Conservation (phyloP, 1,140 invertebrate genomes). For the Philotrypesis tridentata region DNA sequence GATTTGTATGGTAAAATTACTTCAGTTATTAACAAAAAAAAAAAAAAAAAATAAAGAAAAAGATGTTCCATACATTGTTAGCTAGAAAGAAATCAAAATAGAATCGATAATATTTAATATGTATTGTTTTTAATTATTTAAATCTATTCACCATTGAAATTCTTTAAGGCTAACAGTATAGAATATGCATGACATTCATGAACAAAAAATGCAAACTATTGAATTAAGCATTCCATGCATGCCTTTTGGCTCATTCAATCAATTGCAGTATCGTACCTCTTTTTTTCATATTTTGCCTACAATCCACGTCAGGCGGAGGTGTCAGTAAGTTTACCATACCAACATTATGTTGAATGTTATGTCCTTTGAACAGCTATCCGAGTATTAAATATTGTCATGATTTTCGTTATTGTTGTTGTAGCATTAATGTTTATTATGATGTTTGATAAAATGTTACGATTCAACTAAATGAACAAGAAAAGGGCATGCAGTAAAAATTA, state of each 20-base stretch:
- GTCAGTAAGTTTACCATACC: conserved; percentile 68
- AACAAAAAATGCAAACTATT: conserved; percentile 36
- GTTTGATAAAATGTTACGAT: background rate
- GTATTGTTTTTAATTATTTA: conserved; percentile 38
- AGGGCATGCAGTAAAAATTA: conserved; percentile 34
- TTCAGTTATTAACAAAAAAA: background rate
- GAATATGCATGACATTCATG: conserved; percentile 45
- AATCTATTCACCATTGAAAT: conserved; percentile 27
- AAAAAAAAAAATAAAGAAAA: background rate
- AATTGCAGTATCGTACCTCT: conserved; percentile 61
- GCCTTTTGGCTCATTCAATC: conserved; percentile 54
- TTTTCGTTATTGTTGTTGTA: conserved; percentile 47
- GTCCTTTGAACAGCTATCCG: conserved; percentile 50
- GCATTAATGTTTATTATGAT: conserved; percentile 37
- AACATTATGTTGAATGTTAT: conserved; percentile 61
- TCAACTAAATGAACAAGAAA: conserved; percentile 9
- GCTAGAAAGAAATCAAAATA: background rate
- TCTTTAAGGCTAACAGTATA: conserved; percentile 17
- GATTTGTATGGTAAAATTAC: conserved; percentile 41
- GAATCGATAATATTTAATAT: conserved; percentile 9
- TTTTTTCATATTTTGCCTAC: conserved; percentile 66
- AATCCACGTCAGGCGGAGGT: conserved; percentile 68
- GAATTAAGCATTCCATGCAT: conserved; percentile 54
- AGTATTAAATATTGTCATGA: conserved; percentile 54
- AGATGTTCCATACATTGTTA: background rate